These are phyloP conservation scores for Corythaeola cristata DNA, from an alignment of 2,113 vertebrate genomes.

Conservation along the genomic window DNA sequence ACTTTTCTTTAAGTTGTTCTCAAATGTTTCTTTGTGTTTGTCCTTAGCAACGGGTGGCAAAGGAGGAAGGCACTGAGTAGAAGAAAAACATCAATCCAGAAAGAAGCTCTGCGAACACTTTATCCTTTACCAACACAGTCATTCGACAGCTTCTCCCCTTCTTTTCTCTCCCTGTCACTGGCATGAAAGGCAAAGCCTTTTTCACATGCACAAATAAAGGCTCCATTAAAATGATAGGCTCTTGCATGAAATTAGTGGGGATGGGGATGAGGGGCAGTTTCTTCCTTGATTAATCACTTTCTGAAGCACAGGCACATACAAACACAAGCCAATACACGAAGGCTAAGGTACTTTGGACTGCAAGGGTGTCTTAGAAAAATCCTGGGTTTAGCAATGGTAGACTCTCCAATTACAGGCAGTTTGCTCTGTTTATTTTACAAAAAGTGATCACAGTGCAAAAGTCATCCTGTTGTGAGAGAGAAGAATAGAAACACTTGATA, in stretches of 20 bases:
- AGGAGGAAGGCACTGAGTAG: background rate
- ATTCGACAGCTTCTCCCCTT: background rate
- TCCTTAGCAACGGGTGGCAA: constrained; percentile 51
- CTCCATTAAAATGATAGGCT: background rate
- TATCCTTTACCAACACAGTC: background rate
- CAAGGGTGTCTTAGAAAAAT: background rate
- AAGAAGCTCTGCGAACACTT: background rate
- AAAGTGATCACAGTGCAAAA: background rate
- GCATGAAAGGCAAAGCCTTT: background rate
- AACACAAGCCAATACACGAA: background rate
- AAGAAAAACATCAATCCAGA: background rate
- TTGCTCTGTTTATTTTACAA: background rate
- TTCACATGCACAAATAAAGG: background rate
- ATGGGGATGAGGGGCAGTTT: background rate
- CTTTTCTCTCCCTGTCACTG: background rate
- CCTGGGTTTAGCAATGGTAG: background rate
- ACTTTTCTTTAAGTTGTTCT: background rate
- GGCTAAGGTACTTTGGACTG: background rate
- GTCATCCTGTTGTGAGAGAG: background rate
- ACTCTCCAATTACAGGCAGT: background rate
- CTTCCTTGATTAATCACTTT: background rate
- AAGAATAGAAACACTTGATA: background rate
- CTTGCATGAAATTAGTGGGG: background rate
- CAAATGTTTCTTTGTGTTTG: background rate
- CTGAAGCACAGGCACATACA: background rate